A percentile compares a stretch with the other conserved stretches of the same genome.
These are phyloP conservation scores for Solea solea DNA, from an alignment of 2,113 vertebrate genomes.

Conservation along the genomic window DNA sequence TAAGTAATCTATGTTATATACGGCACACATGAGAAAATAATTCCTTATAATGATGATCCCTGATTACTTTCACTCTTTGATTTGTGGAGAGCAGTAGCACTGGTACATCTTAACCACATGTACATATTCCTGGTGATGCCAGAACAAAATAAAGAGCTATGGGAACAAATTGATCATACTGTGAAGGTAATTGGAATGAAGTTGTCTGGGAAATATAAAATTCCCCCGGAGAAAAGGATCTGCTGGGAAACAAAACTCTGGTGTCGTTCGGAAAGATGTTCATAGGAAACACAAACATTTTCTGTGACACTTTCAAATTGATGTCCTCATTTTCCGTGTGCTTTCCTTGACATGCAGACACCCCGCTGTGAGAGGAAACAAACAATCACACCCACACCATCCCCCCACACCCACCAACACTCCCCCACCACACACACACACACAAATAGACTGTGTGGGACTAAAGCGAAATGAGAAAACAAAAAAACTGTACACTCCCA, in stretches of 20 bases:
- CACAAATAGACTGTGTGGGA: slow-evolving; percentile 5
- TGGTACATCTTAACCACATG: neutral
- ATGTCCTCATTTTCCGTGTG: slow-evolving; percentile 61
- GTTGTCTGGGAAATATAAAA: slow-evolving; percentile 26
- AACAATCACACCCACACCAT: slow-evolving; percentile 42
- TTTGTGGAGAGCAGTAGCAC: neutral
- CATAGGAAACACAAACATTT: slow-evolving; percentile 56
- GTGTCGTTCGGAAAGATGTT: slow-evolving; percentile 39
- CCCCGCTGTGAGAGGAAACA: slow-evolving; percentile 66
- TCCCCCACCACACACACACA: slow-evolving; percentile 17
- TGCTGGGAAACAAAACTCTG: slow-evolving; percentile 17
- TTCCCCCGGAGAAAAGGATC: slow-evolving; percentile 21
- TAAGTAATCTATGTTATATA: neutral
- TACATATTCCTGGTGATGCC: neutral
- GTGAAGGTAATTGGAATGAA: slow-evolving; percentile 57
- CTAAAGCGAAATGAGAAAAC: neutral
- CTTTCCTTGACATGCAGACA: slow-evolving; percentile 53
- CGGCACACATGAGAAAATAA: neutral
- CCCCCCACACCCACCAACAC: slow-evolving; percentile 17
- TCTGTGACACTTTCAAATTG: slow-evolving; percentile 59
- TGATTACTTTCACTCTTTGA: neutral
- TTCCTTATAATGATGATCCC: neutral
- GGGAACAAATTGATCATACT: slow-evolving; percentile 27
- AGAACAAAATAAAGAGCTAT: slow-evolving; percentile 2
- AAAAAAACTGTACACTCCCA: neutral